A percentile compares a stretch with the other conserved stretches of the same genome.
phyloP scores from a whole-genome alignment of 2,888 invertebrate species.

The Drosophila conformis region DNA sequence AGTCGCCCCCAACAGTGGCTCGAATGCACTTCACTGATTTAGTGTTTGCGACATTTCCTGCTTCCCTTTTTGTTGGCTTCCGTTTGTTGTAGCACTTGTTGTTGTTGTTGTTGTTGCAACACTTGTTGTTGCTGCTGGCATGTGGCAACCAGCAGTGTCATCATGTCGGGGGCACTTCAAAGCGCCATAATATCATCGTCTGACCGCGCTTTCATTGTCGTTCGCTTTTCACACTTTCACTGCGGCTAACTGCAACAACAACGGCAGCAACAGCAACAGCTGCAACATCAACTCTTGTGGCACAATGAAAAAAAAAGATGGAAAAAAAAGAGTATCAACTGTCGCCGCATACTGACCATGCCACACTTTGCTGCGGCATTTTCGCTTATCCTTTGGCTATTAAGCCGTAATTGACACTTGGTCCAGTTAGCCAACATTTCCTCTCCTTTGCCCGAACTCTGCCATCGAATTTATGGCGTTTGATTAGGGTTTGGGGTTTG shows the following conservation, averaged over 20 bases:
- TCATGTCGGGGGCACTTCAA: constrained; percentile 67
- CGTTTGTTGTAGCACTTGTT: constrained; percentile 39
- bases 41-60: constrained; percentile 76
- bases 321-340: constrained; percentile 37
- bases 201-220: constrained; percentile 68
- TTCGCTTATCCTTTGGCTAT: constrained; percentile 79
- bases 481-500: background rate
- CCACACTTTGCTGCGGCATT: constrained; percentile 77
- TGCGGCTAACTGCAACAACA: constrained; percentile 42
- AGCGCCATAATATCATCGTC: constrained; percentile 69
- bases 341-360: constrained; percentile 61
- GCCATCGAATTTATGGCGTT: background rate
- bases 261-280: constrained; percentile 14
- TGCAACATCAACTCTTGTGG: constrained; percentile 7
- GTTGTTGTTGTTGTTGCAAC: constrained; percentile 21
- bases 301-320: background rate
- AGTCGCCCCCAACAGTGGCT: constrained; percentile 21
- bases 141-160: constrained; percentile 56
- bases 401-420: constrained; percentile 78
- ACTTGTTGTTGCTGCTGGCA: constrained; percentile 18
- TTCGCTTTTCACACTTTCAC: constrained; percentile 63
- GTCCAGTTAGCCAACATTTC: constrained; percentile 49
- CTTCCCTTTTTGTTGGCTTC: constrained; percentile 69
- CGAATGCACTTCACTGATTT: constrained; percentile 78
- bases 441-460: constrained; percentile 2